Percentiles rank a stretch among this genome's conserved stretches.
These are phyloP conservation scores for Steromphala cineraria DNA, from an alignment of 2,888 invertebrate genomes.

Conservation along the genomic window DNA sequence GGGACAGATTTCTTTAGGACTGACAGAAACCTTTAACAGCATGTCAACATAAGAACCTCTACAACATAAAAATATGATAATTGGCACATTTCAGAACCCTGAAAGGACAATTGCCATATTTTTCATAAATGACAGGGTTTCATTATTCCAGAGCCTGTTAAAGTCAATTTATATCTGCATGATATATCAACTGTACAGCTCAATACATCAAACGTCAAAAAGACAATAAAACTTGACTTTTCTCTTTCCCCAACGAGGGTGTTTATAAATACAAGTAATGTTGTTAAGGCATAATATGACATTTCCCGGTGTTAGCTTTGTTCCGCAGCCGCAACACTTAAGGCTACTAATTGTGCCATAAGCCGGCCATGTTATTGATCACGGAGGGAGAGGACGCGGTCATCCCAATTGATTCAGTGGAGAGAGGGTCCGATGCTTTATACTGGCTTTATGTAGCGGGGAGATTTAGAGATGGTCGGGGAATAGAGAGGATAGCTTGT, in stretches of 20 bases:
- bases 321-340: not conserved
- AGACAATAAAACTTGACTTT: no score
- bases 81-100: no score
- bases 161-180: no score
- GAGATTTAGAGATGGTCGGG: conserved; percentile 9
- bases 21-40: no score
- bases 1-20: no score
- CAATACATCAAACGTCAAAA: no score
- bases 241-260: not conserved
- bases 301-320: not conserved
- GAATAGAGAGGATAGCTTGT: not conserved
- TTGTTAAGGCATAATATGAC: not conserved
- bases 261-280: not conserved
- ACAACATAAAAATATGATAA: no score
- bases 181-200: no score
- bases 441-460: not conserved
- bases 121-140: no score
- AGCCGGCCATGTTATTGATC: conserved; percentile 1
- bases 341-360: conserved; percentile 7
- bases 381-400: not conserved
- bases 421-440: not conserved
- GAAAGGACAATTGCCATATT: no score
- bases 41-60: no score
- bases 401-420: conserved; percentile 10
- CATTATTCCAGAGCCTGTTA: no score